These are phyloP conservation scores for Lota lota DNA, from an alignment of 2,113 vertebrate genomes.

Conservation along the genomic window DNA sequence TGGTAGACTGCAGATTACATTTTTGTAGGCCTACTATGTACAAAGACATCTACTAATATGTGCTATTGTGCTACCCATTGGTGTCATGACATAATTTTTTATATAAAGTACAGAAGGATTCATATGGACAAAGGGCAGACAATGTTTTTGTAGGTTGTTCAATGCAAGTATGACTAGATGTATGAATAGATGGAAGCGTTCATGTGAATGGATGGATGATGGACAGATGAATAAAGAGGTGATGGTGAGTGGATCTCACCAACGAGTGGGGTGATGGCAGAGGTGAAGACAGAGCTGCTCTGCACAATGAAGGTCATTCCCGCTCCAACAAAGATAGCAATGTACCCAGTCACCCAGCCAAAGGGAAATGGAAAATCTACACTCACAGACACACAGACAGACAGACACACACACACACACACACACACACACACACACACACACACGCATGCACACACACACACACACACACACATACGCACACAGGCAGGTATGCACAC, in stretches of 20 bases:
- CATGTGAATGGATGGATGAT: neutral
- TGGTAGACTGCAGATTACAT: too few species aligned
- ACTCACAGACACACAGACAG: constrained; percentile 22
- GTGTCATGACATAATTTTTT: too few species aligned
- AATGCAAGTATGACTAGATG: neutral
- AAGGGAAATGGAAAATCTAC: constrained; percentile 94
- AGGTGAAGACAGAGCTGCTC: constrained; percentile 96
- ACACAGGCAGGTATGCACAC: neutral
- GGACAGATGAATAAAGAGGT: neutral
- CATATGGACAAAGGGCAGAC: too few species aligned
- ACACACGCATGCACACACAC: constrained; percentile 10
- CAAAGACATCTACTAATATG: too few species aligned
- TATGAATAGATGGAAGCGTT: neutral
- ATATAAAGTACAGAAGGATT: too few species aligned
- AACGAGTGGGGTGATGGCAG: constrained; percentile 91
- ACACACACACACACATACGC: constrained; percentile 3
- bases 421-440: constrained; percentile 6
- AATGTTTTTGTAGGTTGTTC: too few species aligned
- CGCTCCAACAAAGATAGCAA: constrained; percentile 89
- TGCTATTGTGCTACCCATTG: too few species aligned
- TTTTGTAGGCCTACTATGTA: too few species aligned
- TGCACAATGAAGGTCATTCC: constrained; percentile 96
- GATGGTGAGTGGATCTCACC: constrained; percentile 71
- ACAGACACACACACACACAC: neutral
- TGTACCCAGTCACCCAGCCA: constrained; percentile 88